Base-by-base conservation (phyloP, 2,888 invertebrate genomes). In the Cyaniris semiargus region DNA sequence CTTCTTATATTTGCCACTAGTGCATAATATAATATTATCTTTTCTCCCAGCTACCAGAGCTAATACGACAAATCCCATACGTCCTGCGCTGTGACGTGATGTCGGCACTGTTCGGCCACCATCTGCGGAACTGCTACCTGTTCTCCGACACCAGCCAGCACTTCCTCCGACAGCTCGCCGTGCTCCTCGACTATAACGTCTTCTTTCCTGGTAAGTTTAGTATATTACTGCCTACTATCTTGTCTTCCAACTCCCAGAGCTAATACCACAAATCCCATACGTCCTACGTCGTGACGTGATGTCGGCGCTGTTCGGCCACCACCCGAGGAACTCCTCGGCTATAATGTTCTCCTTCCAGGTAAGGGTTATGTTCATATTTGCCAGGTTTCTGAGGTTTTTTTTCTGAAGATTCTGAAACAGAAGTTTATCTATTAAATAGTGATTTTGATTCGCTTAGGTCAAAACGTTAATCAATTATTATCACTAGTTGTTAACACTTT, bases 81-180 rank as follows among this genome's bases (percentile, higher is more conserved):
- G 92, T 93, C 8, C 84, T 94, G 44, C 88, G 92, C 1, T 94
- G 93, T 77, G 93, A 94, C 77, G 83, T 95, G 53, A 94, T 94
- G 93, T 88, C 90, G 0, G 90, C 92, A 1, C 90, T 95, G 88
- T 95, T 95, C 78, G 92, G 94, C 15, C 90, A 93, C 76, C 91
- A 94, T 80, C 82, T 95, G 79, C 83, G 92, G 76, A 90, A 89
- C 81, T 94, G 94, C 79, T 94, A 93, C 83, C 82, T 95, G 38
- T 95, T 95, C 81, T 84, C 89, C 70, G 93, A 93, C 31, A 92
- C 93, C 0, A 94, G 94, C 58, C 92, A 94, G 79, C 83, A 91
- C 0, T 94, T 95, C 78, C 85, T 94, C 1, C 86, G 94, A 3
- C 95, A 95, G 82, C 86, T 95, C 4, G 90, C 93, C 74, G 89